Evolutionary conservation across 2,888 invertebrate genomes (phyloP).

Genomic region (Andrena haemorrhoa): DNA sequence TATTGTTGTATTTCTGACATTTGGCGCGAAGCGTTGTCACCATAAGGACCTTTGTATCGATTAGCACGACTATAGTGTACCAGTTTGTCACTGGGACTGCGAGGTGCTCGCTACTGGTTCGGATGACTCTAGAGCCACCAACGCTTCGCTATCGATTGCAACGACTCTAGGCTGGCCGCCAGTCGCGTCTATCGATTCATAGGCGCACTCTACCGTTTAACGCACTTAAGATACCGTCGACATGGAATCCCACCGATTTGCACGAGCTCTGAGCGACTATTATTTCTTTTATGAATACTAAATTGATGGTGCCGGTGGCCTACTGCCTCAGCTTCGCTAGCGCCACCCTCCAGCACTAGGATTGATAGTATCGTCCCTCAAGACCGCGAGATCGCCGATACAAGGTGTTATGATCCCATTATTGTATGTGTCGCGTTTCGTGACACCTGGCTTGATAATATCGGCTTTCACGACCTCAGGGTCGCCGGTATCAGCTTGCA

Average conservation of each 20-base stretch:
- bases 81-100: background rate
- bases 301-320: background rate
- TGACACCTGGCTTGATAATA: constrained; percentile 30
- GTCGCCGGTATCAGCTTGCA: constrained; percentile 32
- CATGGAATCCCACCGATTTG: background rate
- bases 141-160: background rate
- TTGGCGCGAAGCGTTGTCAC: background rate
- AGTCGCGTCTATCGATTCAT: background rate
- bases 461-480: constrained; percentile 30
- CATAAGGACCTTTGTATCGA: constrained; percentile 23
- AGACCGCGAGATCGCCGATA: constrained; percentile 5
- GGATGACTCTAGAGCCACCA: background rate
- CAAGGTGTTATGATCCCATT: constrained; percentile 8
- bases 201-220: background rate
- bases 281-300: background rate
- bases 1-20: no score
- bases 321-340: background rate
- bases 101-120: background rate
- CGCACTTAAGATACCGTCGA: background rate
- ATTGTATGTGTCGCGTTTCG: constrained; percentile 22
- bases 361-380: background rate
- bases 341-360: no score
- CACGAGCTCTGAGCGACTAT: background rate
- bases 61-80: background rate
- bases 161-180: background rate